Conservation (phyloP, 2,797 vertebrate genomes). For the Ammospiza maritima region DNA sequence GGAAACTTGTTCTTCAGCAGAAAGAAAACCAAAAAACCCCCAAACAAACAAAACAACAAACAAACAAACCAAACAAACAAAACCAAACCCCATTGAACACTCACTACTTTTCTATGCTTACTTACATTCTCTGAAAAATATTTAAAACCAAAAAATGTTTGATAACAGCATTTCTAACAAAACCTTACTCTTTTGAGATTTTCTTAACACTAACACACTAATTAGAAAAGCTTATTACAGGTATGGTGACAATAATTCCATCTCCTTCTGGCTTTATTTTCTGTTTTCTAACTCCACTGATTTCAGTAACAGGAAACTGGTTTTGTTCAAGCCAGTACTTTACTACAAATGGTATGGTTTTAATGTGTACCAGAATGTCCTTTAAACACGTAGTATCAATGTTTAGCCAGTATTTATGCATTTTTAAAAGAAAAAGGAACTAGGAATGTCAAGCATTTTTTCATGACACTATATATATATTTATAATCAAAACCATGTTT, state of each 20-base stretch:
- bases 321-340: neutral
- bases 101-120: neutral
- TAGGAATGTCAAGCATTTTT: neutral
- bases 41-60: neutral
- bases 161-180: neutral
- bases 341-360: neutral
- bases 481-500: neutral
- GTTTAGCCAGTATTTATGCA: neutral
- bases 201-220: neutral
- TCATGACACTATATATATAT: neutral
- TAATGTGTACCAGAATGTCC: neutral
- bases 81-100: fast-evolving
- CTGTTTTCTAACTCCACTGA: neutral
- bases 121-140: neutral
- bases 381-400: neutral
- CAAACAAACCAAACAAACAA: neutral
- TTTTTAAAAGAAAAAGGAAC: neutral
- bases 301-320: neutral
- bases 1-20: neutral
- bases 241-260: neutral
- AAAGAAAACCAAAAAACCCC: neutral
- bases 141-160: neutral
- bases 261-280: neutral
- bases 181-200: neutral
- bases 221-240: neutral